Conservation (phyloP, 2,113 vertebrate genomes). For the Toxotes jaculatrix region DNA sequence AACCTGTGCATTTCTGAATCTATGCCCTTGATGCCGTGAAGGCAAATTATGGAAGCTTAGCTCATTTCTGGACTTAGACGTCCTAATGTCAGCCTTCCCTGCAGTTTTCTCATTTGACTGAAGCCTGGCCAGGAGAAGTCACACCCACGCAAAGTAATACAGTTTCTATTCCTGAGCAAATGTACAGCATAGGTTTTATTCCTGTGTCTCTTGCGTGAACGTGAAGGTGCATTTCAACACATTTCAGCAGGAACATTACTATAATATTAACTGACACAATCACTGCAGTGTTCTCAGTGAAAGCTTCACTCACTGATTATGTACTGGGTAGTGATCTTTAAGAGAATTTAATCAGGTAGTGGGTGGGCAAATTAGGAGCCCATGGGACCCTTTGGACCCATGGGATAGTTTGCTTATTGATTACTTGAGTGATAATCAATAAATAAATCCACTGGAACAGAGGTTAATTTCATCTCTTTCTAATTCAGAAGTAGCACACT, state of each 20-base stretch:
- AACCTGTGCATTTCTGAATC: neutral
- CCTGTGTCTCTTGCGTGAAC: neutral
- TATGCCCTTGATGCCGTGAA: neutral
- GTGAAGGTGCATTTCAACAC: neutral
- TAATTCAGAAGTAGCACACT: constrained; percentile 7
- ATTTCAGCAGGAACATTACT: neutral
- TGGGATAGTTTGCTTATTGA: constrained; percentile 49
- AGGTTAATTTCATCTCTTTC: constrained; percentile 9
- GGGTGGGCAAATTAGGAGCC: constrained; percentile 9
- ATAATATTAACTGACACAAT: neutral
- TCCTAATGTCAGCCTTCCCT: neutral
- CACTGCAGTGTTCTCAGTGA: neutral
- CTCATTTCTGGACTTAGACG: neutral
- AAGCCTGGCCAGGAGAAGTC: neutral
- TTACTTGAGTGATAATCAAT: constrained; percentile 5
- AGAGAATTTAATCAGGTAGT: constrained; percentile 13
- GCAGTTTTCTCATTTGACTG: neutral
- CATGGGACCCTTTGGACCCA: constrained; percentile 10
- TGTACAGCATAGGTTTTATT: neutral
- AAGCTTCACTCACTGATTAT: constrained; percentile 22
- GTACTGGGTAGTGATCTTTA: constrained; percentile 26
- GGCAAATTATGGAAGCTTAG: neutral
- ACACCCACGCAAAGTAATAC: neutral
- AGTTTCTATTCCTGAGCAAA: neutral
- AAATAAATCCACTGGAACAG: neutral